phyloP scores from a whole-genome alignment of 2,113 vertebrate genomes.

The Xenopus borealis region DNA sequence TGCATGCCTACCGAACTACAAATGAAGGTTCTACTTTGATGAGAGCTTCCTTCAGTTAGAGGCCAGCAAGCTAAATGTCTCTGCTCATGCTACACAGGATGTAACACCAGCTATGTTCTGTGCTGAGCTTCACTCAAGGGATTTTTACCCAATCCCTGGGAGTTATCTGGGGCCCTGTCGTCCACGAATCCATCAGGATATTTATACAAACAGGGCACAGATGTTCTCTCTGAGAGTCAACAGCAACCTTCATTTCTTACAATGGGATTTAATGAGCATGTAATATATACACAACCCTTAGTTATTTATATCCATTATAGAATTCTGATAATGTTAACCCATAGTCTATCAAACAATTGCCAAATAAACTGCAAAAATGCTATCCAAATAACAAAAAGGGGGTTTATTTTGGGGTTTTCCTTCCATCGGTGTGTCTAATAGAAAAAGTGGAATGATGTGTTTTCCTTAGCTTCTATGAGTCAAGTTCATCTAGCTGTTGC shows the following conservation, averaged over 20 bases:
- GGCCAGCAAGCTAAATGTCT: neutral
- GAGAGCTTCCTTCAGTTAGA: too few species aligned
- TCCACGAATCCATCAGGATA: neutral
- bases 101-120: neutral
- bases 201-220: conserved; percentile 14
- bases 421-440: too few species aligned
- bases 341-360: too few species aligned
- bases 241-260: neutral
- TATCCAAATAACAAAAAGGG: too few species aligned
- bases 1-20: too few species aligned
- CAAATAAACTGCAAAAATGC: too few species aligned
- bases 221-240: conserved; percentile 12
- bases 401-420: too few species aligned
- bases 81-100: conserved; percentile 18
- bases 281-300: neutral
- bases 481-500: too few species aligned
- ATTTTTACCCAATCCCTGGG: conserved; percentile 8
- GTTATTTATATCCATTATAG: neutral
- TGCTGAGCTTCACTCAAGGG: neutral
- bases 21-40: too few species aligned
- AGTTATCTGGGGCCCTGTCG: neutral
- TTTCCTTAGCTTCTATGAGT: too few species aligned
- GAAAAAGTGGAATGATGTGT: too few species aligned
- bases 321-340: too few species aligned
- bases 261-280: neutral